Percentiles rank a stretch among this genome's conserved stretches.
Conservation (phyloP, 1,140 invertebrate species). For the Lamellibrachia luymesi region DNA sequence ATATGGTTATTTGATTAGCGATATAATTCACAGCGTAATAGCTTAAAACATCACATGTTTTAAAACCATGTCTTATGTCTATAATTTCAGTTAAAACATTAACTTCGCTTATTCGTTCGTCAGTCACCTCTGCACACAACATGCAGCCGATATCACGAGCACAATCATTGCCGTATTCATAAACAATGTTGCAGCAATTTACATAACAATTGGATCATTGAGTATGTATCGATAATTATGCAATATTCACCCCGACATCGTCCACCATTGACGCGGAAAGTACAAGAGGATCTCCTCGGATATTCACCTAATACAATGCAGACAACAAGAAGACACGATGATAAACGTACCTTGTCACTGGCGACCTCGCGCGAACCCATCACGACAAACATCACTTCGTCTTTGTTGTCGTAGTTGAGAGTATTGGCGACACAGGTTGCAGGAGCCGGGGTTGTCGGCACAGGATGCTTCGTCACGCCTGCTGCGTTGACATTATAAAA, state of each 20-base stretch:
- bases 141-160: no score
- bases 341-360: not conserved
- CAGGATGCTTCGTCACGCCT: no score
- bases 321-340: no score
- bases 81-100: not conserved
- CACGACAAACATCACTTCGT: not conserved
- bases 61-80: not conserved
- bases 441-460: not conserved
- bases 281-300: no score
- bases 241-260: no score
- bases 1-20: not conserved
- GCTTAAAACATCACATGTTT: conserved; percentile 9
- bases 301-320: no score
- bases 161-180: no score
- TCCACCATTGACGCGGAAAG: no score
- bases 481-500: not conserved
- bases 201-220: no score
- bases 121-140: no score
- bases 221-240: no score
- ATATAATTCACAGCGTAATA: not conserved
- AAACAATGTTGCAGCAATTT: no score
- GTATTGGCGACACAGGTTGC: not conserved
- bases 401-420: not conserved
- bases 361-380: not conserved
- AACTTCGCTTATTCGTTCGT: not conserved